These are phyloP conservation scores for Microvelia longipes DNA, from an alignment of 1,140 invertebrate species.

Conservation along the genomic window DNA sequence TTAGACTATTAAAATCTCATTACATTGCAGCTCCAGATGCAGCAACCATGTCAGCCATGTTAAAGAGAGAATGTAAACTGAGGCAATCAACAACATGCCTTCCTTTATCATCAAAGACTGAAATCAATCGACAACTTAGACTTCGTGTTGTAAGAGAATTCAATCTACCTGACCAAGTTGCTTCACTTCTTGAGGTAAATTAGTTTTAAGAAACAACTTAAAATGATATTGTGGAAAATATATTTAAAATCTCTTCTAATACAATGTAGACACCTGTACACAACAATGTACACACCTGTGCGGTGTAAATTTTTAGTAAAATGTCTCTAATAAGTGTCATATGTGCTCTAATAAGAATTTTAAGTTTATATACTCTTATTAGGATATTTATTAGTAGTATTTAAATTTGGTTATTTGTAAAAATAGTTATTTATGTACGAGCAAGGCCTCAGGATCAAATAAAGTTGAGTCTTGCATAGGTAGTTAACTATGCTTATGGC, in stretches of 20 bases:
- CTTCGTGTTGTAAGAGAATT: constrained; percentile 83
- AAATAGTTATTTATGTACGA: too few species aligned
- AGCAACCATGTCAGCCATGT: constrained; percentile 60
- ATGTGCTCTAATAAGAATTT: too few species aligned
- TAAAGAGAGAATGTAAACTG: constrained; percentile 71
- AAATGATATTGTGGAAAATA: neutral
- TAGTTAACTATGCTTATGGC: too few species aligned
- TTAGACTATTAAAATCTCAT: too few species aligned
- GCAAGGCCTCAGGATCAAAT: too few species aligned
- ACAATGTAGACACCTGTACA: neutral
- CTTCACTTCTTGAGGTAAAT: constrained; percentile 66
- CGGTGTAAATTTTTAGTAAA: too few species aligned
- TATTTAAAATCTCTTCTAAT: neutral
- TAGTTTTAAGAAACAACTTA: constrained; percentile 20
- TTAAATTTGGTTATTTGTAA: too few species aligned
- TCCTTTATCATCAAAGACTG: constrained; percentile 54
- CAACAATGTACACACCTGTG: neutral
- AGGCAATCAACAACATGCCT: constrained; percentile 60
- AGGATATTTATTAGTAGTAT: too few species aligned
- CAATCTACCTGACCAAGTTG: constrained; percentile 79
- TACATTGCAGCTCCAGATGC: constrained; percentile 47
- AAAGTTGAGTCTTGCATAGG: too few species aligned
- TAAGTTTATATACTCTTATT: too few species aligned
- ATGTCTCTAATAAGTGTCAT: too few species aligned
- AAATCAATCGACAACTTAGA: constrained; percentile 63